phyloP scores from a whole-genome alignment of 2,113 vertebrate species.

The Azemiops feae region DNA sequence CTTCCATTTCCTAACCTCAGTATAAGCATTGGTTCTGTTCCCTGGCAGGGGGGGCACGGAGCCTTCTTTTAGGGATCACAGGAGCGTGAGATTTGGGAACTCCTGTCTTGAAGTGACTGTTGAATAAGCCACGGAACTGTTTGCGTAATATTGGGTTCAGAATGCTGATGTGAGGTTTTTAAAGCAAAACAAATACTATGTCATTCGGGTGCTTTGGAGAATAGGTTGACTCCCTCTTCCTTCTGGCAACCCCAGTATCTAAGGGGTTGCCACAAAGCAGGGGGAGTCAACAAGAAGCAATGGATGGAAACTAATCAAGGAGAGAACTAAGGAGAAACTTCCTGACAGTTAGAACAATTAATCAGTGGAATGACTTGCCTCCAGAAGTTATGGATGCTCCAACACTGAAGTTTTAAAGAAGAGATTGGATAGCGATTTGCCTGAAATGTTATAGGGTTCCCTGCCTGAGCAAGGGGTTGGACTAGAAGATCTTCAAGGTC shows the following conservation, averaged over 20 bases:
- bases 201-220: background rate
- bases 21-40: background rate
- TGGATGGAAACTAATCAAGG: background rate
- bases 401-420: background rate
- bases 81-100: background rate
- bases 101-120: background rate
- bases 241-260: background rate
- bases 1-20: background rate
- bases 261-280: background rate
- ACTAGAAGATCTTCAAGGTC: background rate
- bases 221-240: background rate
- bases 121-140: background rate
- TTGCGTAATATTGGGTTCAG: background rate
- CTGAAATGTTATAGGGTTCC: background rate
- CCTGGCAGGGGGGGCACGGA: background rate
- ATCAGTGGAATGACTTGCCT: background rate
- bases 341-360: background rate
- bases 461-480: background rate
- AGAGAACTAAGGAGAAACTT: background rate
- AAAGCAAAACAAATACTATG: background rate
- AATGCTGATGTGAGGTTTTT: background rate
- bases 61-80: background rate
- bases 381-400: background rate
- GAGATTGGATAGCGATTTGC: background rate
- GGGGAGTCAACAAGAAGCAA: background rate